Conservation (phyloP, 2,113 vertebrate genomes). For the Chaetodon trifascialis region DNA sequence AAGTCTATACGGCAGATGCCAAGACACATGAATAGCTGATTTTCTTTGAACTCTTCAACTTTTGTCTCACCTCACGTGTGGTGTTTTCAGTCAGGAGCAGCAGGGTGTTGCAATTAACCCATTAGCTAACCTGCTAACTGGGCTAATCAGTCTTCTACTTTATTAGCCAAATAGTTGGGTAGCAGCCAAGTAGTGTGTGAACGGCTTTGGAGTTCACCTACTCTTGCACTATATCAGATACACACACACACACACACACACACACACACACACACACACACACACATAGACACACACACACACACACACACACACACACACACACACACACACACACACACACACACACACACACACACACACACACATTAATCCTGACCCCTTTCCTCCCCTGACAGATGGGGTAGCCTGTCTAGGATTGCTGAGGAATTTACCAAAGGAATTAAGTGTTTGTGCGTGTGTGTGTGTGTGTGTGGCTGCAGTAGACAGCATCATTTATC, state of each 20-base stretch:
- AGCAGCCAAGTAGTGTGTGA: conserved; percentile 54
- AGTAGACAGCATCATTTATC: conserved; percentile 45
- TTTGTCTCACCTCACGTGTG: background rate
- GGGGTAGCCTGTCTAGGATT: conserved; percentile 71
- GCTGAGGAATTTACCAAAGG: conserved; percentile 73
- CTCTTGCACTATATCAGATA: conserved; percentile 26
- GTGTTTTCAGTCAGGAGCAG: conserved; percentile 12
- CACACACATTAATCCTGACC: conserved; percentile 71
- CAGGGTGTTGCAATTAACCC: conserved; percentile 14
- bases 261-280: conserved; percentile 38
- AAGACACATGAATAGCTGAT: background rate
- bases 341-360: conserved; percentile 37
- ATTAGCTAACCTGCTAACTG: conserved; percentile 49
- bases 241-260: conserved; percentile 36
- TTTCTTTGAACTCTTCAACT: background rate
- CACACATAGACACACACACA: conserved; percentile 42
- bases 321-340: conserved; percentile 38
- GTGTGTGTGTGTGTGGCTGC: conserved; percentile 28
- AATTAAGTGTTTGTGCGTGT: conserved; percentile 63
- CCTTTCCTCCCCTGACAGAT: conserved; percentile 77
- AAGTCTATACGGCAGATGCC: background rate
- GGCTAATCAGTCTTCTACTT: conserved; percentile 53
- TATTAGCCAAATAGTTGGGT: conserved; percentile 47
- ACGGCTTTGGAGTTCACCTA: conserved; percentile 49
- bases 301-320: conserved; percentile 27